Evolutionary conservation across 1,140 invertebrate genomes (phyloP).

Genomic region (Polyergus mexicanus): DNA sequence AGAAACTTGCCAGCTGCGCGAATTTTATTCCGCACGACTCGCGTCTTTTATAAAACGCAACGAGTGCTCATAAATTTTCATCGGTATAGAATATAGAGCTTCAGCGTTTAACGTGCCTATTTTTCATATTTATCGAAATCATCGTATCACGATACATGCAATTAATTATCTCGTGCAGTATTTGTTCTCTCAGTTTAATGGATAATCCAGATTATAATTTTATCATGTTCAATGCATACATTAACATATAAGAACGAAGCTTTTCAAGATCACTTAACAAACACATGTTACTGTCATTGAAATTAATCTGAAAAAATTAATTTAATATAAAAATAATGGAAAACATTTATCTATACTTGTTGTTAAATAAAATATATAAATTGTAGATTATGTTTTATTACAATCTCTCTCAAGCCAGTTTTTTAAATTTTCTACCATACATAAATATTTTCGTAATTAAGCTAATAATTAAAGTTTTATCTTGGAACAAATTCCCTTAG

Average conservation of each 20-base stretch:
- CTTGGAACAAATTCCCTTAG: background rate
- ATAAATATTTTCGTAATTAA: background rate
- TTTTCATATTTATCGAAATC: constrained; percentile 29
- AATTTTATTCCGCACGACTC: constrained; percentile 56
- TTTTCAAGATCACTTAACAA: background rate
- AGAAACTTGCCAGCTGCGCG: constrained; percentile 53
- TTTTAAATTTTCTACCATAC: background rate
- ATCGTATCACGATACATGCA: constrained; percentile 8
- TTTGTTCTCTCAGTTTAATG: background rate
- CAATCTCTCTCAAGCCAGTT: background rate
- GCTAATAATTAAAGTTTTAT: background rate
- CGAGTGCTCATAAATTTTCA: constrained; percentile 52
- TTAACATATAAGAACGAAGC: background rate
- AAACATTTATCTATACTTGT: background rate
- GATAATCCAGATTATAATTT: background rate
- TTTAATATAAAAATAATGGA: background rate
- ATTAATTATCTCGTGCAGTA: background rate
- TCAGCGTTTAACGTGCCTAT: constrained; percentile 28
- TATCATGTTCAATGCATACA: background rate
- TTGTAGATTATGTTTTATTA: no score
- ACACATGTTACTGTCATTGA: background rate
- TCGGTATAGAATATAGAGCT: constrained; percentile 16
- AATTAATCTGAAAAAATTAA: background rate
- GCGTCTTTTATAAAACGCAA: constrained; percentile 54
- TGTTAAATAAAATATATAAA: background rate